Evolutionary conservation across 2,888 invertebrate species (phyloP), one percentile per base, ranked within the genome.

Genomic region (Eurytoma adleriae): DNA sequence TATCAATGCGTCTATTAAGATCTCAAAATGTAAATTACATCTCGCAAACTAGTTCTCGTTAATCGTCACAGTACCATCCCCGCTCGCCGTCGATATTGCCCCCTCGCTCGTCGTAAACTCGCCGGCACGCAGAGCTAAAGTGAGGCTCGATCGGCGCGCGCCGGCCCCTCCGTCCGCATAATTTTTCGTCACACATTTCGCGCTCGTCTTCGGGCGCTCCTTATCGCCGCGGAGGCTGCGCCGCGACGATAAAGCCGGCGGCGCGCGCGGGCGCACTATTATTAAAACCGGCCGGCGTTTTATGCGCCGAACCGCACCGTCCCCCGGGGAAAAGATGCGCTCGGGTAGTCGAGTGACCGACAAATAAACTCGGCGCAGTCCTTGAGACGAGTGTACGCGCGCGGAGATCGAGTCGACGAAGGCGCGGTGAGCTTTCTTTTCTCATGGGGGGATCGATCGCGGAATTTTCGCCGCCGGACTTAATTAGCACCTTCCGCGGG

Each of bases 151-250:
- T 7, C 40, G 13, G 40, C 14, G 18, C 48, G 20, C 71, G 71
- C 27, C 20, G 48, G 59, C 48, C 7, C n/a, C 48, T 66, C 66
- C 74, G 57, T 66, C 57, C 13, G 48, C 54, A 66, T 52, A 57
- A 71, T 78, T 78, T 78, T 78, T 78, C 72, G 78, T 78, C 67
- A 78, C 71, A 71, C 66, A 78, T 78, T 71, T 78, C 78, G 48
- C 52, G 72, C 24, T 52, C 67, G 24, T 24, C 67, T 67, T 4
- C 27, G 62, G 27, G 62, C 40, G 10, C 61, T 71, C 78, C 40
- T 67, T 71, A 52, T 59, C 48, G n/a, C 20, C n/a, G 50, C 27
- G 14, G 40, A 14, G 18, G 20, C 54, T 18, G 27, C 54, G 14
- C 16, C 14, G 18, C 13, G 27, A 59, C 68, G 67, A 75, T 59